These are phyloP conservation scores for Patiria pectinifera DNA, from an alignment of 53 echinoderm and acorn worm genomes.

Conservation along the genomic window DNA sequence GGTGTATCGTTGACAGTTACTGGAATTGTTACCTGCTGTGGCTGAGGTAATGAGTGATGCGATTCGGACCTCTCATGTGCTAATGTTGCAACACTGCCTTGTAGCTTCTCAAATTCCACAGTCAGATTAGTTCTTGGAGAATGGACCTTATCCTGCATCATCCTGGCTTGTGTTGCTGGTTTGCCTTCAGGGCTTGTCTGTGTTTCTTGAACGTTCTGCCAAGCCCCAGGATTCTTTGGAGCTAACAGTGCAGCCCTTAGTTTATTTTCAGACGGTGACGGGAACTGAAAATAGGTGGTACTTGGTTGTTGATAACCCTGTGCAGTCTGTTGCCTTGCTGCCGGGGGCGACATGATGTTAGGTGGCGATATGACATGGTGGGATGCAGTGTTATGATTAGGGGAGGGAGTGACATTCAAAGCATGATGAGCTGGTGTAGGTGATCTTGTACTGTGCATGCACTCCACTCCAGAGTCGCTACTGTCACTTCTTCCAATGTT, in stretches of 20 bases:
- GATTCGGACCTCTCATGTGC: slow-evolving; percentile 4
- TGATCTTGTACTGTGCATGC: slow-evolving; percentile 55
- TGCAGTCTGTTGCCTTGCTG: slow-evolving; percentile 60
- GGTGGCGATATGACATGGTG: slow-evolving; percentile 80
- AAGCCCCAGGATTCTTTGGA: slow-evolving; percentile 55
- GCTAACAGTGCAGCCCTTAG: slow-evolving; percentile 87
- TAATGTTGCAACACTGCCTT: slow-evolving; percentile 3
- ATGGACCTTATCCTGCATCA: slow-evolving; percentile 40
- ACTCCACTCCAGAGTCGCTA: slow-evolving; percentile 89
- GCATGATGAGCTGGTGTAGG: slow-evolving; percentile 69
- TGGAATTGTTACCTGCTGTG: slow-evolving; percentile 9
- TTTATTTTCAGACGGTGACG: slow-evolving; percentile 83
- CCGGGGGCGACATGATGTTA: slow-evolving; percentile 79
- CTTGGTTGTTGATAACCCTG: slow-evolving; percentile 62
- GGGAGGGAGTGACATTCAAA: slow-evolving; percentile 60
- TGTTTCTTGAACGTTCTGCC: slow-evolving; percentile 68
- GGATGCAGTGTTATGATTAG: slow-evolving; percentile 49
- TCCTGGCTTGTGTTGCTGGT: slow-evolving; percentile 26
- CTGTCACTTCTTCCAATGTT: slow-evolving; percentile 72
- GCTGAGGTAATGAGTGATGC: slow-evolving; percentile 6
- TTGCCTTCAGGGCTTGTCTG: slow-evolving; percentile 79
- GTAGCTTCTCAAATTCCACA: slow-evolving; percentile 67
- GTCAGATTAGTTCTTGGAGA: slow-evolving; percentile 64
- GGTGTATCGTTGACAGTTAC: slow-evolving; percentile 5
- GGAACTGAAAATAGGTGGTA: slow-evolving; percentile 86